Conservation (phyloP, 2,888 invertebrate genomes). For the Sturmia bella region DNA sequence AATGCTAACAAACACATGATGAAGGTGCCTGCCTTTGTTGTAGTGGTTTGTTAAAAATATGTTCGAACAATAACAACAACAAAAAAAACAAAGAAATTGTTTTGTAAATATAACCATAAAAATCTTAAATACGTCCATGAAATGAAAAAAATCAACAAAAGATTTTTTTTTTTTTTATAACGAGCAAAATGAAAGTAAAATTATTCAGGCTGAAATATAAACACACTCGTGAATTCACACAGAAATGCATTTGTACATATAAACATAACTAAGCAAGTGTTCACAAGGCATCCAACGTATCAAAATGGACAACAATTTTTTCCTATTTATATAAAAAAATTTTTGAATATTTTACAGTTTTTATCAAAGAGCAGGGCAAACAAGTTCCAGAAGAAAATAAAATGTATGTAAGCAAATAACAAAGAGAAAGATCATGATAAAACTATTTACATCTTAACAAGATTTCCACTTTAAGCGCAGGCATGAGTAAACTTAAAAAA, state of each 20-base stretch:
- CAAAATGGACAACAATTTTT: constrained; percentile 38
- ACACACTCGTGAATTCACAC: constrained; percentile 23
- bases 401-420: too few species aligned
- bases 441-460: constrained; percentile 18
- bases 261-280: neutral
- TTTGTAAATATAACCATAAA: constrained; percentile 32
- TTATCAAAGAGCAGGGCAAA: neutral
- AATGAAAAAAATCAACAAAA: constrained; percentile 8
- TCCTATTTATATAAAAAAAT: neutral
- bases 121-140: constrained; percentile 15
- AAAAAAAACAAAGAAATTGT: constrained; percentile 20
- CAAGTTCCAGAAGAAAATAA: neutral
- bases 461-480: constrained; percentile 4
- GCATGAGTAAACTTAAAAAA: neutral
- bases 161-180: constrained; percentile 4
- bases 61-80: constrained; percentile 31
- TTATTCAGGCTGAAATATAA: constrained; percentile 43
- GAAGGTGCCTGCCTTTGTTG: constrained; percentile 65
- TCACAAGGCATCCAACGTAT: constrained; percentile 8
- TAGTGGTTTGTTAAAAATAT: constrained; percentile 44
- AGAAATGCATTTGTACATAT: constrained; percentile 2
- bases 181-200: constrained; percentile 37
- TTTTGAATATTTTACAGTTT: neutral
- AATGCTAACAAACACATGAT: constrained; percentile 69
- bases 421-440: constrained; percentile 9